These are phyloP conservation scores for Characodon lateralis DNA, from an alignment of 2,797 vertebrate species.

Conservation along the genomic window DNA sequence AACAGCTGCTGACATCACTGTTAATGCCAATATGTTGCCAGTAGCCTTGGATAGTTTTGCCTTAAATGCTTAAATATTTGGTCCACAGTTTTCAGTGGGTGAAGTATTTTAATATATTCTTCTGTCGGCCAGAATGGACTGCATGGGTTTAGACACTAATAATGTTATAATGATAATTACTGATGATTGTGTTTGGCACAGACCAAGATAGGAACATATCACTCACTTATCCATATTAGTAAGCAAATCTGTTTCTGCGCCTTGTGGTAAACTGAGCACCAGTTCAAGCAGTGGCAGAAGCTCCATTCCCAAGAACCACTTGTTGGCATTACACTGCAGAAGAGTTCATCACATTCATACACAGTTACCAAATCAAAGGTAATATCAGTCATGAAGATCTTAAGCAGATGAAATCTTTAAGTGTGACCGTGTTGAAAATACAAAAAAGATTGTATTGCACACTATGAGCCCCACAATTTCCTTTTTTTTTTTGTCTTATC, in stretches of 20 bases:
- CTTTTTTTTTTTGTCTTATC: not conserved
- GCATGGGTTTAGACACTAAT: no score
- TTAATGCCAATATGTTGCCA: no score
- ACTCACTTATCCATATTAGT: constrained; percentile 89
- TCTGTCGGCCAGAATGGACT: no score
- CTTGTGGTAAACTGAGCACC: constrained; percentile 86
- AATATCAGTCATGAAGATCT: not conserved
- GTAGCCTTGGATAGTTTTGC: not conserved
- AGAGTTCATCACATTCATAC: not conserved
- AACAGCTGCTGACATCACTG: no score
- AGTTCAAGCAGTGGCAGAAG: constrained; percentile 83
- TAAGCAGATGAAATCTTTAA: not conserved
- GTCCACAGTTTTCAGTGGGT: not conserved
- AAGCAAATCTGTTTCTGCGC: constrained; percentile 86
- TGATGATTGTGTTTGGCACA: not conserved
- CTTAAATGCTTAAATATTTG: not conserved
- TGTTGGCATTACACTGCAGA: constrained; percentile 71
- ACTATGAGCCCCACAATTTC: not conserved
- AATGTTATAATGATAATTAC: no score
- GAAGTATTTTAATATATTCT: no score
- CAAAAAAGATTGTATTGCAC: not conserved
- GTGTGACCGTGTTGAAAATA: not conserved
- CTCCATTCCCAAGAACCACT: constrained; percentile 86
- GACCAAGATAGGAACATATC: not conserved
- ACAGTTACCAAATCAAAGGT: not conserved